Evolutionary conservation across 2,797 vertebrate genomes (phyloP), one percentile per base, ranked within the genome.

Genomic region (Helostoma temminkii): DNA sequence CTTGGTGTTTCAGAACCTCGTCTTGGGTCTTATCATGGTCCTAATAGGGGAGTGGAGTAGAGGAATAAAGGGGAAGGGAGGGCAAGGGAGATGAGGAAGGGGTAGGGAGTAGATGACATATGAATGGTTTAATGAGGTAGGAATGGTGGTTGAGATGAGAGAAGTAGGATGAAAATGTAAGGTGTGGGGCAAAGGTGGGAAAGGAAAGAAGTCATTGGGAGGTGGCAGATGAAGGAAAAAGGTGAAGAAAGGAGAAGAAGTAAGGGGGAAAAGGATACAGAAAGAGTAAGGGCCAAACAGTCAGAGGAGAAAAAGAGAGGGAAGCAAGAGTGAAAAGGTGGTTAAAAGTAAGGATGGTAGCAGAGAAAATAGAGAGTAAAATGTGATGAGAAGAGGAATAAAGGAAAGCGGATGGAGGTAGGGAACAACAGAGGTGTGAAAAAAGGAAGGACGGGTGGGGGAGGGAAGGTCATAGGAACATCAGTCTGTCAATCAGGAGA

Each of bases 21-120:
- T 99, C 98, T 94, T 98, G 98, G 93, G 96, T 96, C 95, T 97
- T 98, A 97, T 99, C 96, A 94, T 98, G 95, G 91, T 98, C 97
- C 98, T 99, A 94, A 92, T 89, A 76, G 54, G 64, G 49, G 52
- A 9, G 37, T 34, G 32, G 61, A 18, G 11, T 32, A 9, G 34
- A 18, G 15, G 74, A 12, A 30, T 14, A 9, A 26, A 46, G 45
- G 43, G 26, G 34, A n/a, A 45, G 45, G 21, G 3, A 37, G 30
- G 43, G 26, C 24, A 6, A 15, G 22, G 58, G 22, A n/a, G 19
- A 32, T 18, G 45, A 16, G 12, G 19, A 2, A 21, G 21, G 32
- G 56, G 28, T 3, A n/a, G 24, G 56, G 54, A 64, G 67, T 67
- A 56, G 61, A 82, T 68, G 30, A 65, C 42, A 70, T 55, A 8